Conservation (phyloP, 2,888 invertebrate species). For the Argynnis bischoffii region DNA sequence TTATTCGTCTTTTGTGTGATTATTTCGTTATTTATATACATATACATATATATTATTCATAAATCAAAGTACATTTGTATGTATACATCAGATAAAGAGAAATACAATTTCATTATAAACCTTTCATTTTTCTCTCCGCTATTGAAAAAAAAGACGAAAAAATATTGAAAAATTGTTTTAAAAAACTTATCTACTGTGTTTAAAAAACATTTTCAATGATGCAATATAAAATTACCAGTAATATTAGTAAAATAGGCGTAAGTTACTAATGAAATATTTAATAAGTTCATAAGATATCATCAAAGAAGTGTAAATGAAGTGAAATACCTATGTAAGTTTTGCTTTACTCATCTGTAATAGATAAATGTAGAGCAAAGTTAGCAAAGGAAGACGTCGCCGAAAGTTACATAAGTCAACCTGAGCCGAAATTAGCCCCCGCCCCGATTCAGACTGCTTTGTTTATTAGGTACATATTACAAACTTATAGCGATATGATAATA, state of each 20-base stretch:
- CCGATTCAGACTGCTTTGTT: slow-evolving; percentile 32
- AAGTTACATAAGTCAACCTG: slow-evolving; percentile 54
- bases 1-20: slow-evolving; percentile 36
- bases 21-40: slow-evolving; percentile 4
- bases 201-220: no score
- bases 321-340: slow-evolving; percentile 12
- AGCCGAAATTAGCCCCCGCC: slow-evolving; percentile 49
- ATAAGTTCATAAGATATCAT: no score
- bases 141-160: no score
- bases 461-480: slow-evolving; percentile 24
- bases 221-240: no score
- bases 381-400: slow-evolving; percentile 38
- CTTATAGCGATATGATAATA: slow-evolving; percentile 9
- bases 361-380: slow-evolving; percentile 14
- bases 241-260: no score
- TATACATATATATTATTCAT: not conserved
- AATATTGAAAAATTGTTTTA: no score
- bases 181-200: no score
- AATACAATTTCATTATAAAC: no score
- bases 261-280: no score
- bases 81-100: not conserved
- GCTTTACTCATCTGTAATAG: slow-evolving; percentile 6
- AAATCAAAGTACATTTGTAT: no score
- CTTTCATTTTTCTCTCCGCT: no score
- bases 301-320: no score